Percentiles rank a stretch among this genome's conserved stretches.
Conservation (phyloP, 2,797 vertebrate species). For the Pipistrellus nathusii region DNA sequence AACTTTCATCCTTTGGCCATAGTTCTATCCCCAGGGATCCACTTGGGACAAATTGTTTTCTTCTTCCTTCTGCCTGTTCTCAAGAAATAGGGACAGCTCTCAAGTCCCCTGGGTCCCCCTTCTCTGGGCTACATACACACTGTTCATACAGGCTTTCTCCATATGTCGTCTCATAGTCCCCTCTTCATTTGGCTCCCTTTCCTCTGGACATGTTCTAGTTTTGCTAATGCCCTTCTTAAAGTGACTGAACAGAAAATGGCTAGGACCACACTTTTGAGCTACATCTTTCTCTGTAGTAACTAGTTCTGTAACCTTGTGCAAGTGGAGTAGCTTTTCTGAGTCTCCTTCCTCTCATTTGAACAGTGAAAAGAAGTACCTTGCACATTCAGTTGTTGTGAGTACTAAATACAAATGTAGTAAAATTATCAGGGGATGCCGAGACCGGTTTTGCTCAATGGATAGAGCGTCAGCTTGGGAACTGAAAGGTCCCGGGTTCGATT, state of each 20-base stretch:
- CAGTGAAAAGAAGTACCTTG: background rate
- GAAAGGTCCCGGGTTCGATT: no score
- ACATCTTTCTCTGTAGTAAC: background rate
- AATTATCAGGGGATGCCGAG: background rate
- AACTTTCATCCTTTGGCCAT: background rate
- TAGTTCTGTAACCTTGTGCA: background rate
- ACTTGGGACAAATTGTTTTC: background rate
- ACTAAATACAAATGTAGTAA: background rate
- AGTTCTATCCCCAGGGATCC: background rate
- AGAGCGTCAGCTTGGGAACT: no score
- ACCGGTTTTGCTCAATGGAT: no score
- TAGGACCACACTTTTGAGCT: no score
- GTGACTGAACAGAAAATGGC: background rate
- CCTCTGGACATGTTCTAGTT: background rate
- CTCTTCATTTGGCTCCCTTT: constrained; percentile 22
- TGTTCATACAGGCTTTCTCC: background rate
- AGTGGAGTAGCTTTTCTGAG: background rate
- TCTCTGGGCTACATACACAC: background rate
- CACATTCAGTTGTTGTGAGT: background rate
- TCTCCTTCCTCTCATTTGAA: background rate
- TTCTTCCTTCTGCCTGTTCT: background rate
- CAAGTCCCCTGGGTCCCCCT: fast-evolving
- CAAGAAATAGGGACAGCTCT: background rate
- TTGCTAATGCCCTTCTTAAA: background rate
- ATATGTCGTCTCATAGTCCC: background rate